Conservation (phyloP, 2,888 invertebrate genomes). For the Mimachlamys varia region DNA sequence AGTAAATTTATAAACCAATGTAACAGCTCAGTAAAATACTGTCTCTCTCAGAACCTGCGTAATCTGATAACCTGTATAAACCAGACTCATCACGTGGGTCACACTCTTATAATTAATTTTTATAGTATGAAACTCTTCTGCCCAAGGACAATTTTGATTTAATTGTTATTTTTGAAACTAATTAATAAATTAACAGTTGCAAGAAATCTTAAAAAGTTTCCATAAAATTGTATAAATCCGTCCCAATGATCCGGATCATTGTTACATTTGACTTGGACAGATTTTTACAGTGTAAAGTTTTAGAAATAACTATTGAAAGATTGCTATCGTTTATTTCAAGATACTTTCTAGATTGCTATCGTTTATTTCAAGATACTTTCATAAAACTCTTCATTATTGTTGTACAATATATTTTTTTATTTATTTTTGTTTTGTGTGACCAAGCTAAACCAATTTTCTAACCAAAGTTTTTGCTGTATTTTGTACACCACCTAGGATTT, state of each 20-base stretch:
- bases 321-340: background rate
- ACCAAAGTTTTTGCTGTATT: background rate
- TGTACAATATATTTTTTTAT: background rate
- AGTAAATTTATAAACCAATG: too few relatives aligned
- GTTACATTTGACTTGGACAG: background rate
- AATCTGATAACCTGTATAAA: background rate
- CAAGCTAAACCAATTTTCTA: background rate
- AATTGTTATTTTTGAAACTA: too few relatives aligned
- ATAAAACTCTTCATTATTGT: too few relatives aligned
- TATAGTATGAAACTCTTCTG: background rate
- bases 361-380: background rate
- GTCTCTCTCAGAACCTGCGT: background rate
- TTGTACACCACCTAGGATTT: background rate
- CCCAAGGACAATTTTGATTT: background rate
- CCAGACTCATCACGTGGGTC: background rate
- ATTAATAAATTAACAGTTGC: too few relatives aligned
- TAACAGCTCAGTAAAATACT: background rate
- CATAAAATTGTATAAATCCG: too few relatives aligned
- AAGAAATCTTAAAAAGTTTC: too few relatives aligned
- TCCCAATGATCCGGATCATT: background rate
- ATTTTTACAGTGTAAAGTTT: background rate
- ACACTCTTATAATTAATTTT: background rate
- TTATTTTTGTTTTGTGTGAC: background rate
- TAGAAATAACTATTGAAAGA: background rate
- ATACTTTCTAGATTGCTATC: background rate